Base-by-base conservation (phyloP, 1,140 invertebrate species). In the Drosophila auraria region DNA sequence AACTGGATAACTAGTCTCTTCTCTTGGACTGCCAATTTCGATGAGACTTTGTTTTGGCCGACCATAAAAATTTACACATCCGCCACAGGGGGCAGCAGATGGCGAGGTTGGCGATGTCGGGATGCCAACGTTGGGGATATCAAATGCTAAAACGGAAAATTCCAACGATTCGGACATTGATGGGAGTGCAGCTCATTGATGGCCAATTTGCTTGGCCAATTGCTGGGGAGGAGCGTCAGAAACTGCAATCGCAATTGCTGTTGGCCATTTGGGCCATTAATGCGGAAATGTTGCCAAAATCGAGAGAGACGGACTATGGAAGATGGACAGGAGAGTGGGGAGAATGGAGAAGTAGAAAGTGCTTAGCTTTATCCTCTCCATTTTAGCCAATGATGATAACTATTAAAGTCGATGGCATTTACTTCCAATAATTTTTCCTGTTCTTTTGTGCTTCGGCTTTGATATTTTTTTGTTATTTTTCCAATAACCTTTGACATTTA, bases 181-280 rank as follows among this genome's bases (percentile, higher is more conserved):
- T 76, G 57, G 49, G 27, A 75, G 53, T 63, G 61, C 64, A 83
- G 68, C 73, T 80, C 78, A 83, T 74, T 80, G 80, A 87, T 83
- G 65, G 80, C 80, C 83, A 87, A 87, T 87, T 87, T 83, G 68
- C 76, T 64, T 50, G 72, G 61, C 62, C 84, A 84, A 87, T 89
- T 83, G 83, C 53, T 58, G 49, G 81, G 84, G 84, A 64, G 84
- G 84, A 73, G 72, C 54, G 44, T 53, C 60, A 20, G 49, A 45
- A 68, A 44, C 60, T 53, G 66, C 64, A 56, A 64, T 84, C 50
- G 49, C 57, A 80, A 83, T 83, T 56, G 63, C 64, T 76, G 71
- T 57, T 75, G 72, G 59, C 78, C 44, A 81, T 80, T 69, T 42
- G 64, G 49, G 50, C 82, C 60, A 83, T 83, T 83, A 63, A 51